phyloP scores from a whole-genome alignment of 92 coral and sea anemone genomes.

The Isaurus tuberculatus region DNA sequence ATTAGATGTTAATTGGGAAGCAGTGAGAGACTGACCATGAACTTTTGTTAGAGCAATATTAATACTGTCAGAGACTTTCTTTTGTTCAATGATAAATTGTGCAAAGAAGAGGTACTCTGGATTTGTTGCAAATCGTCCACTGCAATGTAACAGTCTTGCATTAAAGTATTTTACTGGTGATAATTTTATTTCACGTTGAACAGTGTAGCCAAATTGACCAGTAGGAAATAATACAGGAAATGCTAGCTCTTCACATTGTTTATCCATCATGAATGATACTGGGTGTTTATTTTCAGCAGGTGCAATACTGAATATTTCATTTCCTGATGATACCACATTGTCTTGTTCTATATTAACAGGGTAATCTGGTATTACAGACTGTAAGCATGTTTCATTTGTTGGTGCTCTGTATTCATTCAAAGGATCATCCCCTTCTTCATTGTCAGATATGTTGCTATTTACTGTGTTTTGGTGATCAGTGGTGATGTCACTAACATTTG shows the following conservation, averaged over 20 bases:
- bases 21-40: not conserved
- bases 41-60: not conserved
- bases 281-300: conserved; percentile 18
- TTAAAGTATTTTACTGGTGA: not conserved
- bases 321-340: conserved; percentile 2
- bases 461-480: not conserved
- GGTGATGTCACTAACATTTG: conserved; percentile 31
- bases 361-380: conserved; percentile 18
- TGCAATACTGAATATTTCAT: conserved; percentile 18
- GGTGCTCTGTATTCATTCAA: conserved; percentile 11
- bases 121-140: conserved; percentile 1
- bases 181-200: not conserved
- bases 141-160: not conserved
- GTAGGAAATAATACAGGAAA: not conserved
- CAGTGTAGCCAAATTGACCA: not conserved
- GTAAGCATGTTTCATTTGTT: conserved; percentile 11
- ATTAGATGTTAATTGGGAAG: not conserved
- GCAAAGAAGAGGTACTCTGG: not conserved
- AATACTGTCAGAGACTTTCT: not conserved
- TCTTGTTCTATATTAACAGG: not conserved
- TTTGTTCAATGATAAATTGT: not conserved
- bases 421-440: conserved; percentile 16
- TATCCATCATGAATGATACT: not conserved
- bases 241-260: not conserved
- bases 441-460: conserved; percentile 2